Conservation (phyloP, 2,113 vertebrate genomes). For the Micromys minutus region DNA sequence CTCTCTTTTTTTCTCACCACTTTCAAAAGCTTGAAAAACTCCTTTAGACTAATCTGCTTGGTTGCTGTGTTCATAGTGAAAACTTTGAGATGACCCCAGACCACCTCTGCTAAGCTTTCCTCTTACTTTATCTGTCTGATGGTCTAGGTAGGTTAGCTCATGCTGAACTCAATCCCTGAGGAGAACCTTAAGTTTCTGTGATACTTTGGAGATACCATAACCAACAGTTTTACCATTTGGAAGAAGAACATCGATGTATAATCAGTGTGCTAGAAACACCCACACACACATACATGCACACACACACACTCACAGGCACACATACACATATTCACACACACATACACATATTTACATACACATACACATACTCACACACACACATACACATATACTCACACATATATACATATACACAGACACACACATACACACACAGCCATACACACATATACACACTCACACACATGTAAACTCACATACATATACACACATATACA, state of each 20-base stretch:
- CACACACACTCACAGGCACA: background rate
- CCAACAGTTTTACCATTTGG: background rate
- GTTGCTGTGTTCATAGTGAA: background rate
- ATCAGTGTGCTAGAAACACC: background rate
- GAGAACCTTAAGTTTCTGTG: background rate
- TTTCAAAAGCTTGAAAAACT: background rate
- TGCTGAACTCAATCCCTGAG: background rate
- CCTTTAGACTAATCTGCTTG: background rate
- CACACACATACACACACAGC: no score
- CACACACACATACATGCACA: no score
- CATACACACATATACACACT: background rate
- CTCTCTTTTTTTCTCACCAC: no score
- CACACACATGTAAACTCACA: background rate
- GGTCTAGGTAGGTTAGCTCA: background rate
- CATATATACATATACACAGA: background rate
- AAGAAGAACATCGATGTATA: background rate
- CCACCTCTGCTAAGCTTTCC: background rate
- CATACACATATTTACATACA: accelerated
- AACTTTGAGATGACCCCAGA: background rate
- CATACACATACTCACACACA: background rate
- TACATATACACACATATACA: no score
- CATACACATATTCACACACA: background rate
- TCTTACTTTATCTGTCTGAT: background rate
- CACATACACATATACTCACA: background rate
- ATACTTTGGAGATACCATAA: background rate